A percentile compares a stretch with the other conserved stretches of the same genome.
Conservation (phyloP, 2,113 vertebrate genomes). For the Melierax canorus region DNA sequence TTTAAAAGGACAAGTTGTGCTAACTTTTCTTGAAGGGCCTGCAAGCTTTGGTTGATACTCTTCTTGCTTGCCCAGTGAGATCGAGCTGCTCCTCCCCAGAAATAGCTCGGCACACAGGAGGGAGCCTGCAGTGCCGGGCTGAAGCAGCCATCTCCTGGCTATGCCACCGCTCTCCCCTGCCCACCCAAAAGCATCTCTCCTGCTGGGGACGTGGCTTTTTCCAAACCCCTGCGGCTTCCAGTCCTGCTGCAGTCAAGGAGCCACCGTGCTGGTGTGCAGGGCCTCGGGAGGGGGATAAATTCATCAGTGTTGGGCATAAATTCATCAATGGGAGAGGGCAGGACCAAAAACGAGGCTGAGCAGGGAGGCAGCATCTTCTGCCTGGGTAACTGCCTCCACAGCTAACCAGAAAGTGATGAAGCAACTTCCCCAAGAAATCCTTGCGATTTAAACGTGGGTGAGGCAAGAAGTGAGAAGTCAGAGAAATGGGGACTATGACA, state of each 20-base stretch:
- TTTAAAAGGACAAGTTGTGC: not conserved
- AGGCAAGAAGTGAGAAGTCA: not conserved
- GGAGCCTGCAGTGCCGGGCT: not conserved
- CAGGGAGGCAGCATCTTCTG: not conserved
- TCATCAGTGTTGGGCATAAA: not conserved
- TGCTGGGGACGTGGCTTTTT: accelerated
- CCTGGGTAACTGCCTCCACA: not conserved
- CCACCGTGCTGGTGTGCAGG: not conserved
- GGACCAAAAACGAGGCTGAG: accelerated
- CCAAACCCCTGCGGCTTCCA: not conserved
- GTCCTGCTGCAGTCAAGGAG: not conserved
- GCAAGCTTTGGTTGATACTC: not conserved
- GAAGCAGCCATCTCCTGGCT: not conserved
- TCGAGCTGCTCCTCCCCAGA: not conserved
- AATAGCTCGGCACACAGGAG: accelerated
- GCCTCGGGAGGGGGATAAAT: accelerated
- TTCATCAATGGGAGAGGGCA: not conserved
- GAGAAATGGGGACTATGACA: not conserved
- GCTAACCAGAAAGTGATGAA: not conserved
- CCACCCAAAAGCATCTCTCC: not conserved
- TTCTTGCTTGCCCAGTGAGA: not conserved
- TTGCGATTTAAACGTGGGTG: accelerated
- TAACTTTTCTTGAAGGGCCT: not conserved
- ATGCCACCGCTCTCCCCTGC: not conserved
- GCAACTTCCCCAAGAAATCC: not conserved